These are phyloP conservation scores for Acanthurus leucopareius DNA, from an alignment of 2,797 vertebrate species.

Conservation along the genomic window DNA sequence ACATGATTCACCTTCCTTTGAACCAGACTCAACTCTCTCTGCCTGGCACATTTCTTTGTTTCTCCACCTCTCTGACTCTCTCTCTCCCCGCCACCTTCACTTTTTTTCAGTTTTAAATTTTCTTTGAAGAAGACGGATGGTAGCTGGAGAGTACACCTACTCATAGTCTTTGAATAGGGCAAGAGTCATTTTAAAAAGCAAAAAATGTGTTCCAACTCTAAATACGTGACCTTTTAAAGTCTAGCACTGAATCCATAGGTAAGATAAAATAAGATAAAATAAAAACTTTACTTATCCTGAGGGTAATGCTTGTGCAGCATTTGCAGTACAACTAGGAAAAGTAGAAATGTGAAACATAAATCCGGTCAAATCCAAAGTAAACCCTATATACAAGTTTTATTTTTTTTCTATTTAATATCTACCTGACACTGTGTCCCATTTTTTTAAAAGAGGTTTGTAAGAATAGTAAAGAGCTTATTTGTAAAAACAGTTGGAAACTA, in stretches of 20 bases:
- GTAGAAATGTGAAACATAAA: too few species aligned
- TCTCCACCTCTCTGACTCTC: constrained; percentile 10
- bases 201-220: neutral
- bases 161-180: neutral
- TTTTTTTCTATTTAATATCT: too few species aligned
- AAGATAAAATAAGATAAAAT: neutral
- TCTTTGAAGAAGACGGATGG: neutral
- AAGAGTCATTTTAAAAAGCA: neutral
- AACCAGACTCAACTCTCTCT: constrained; percentile 37
- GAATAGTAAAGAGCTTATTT: too few species aligned
- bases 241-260: neutral
- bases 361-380: too few species aligned
- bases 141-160: neutral
- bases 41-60: constrained; percentile 11
- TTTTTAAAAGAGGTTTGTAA: too few species aligned
- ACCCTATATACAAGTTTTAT: too few species aligned
- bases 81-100: constrained; percentile 7
- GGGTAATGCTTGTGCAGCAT: too few species aligned
- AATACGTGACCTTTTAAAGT: neutral
- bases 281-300: too few species aligned
- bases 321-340: too few species aligned
- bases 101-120: constrained; percentile 4
- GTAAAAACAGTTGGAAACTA: too few species aligned
- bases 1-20: constrained; percentile 64
- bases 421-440: too few species aligned